Conservation (phyloP, 2,888 invertebrate species). For the Epinotia brunnichana region DNA sequence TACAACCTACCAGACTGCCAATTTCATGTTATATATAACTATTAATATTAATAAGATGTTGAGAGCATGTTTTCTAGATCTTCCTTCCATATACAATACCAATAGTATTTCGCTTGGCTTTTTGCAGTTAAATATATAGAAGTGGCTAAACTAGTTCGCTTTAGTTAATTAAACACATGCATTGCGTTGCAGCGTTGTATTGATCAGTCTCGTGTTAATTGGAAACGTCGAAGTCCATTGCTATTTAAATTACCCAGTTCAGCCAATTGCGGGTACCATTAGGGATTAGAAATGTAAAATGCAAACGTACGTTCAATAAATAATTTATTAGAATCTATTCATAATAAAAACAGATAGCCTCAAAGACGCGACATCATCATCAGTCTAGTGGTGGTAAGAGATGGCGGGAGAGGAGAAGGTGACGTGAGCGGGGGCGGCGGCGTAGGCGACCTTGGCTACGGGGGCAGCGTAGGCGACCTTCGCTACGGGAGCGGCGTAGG, state of each 20-base stretch:
- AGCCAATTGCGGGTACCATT: conserved; percentile 27
- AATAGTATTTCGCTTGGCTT: background rate
- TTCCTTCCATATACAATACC: background rate
- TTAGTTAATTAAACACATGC: background rate
- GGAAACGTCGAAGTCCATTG: conserved; percentile 33
- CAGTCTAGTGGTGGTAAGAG: conserved; percentile 71
- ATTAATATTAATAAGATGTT: background rate
- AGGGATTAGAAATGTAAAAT: conserved; percentile 23
- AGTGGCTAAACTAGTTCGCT: background rate
- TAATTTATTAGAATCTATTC: conserved; percentile 57
- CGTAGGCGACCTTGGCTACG: conserved; percentile 55
- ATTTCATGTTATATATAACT: background rate
- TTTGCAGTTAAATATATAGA: background rate
- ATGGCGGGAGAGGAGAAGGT: conserved; percentile 70
- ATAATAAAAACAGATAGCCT: conserved; percentile 53
- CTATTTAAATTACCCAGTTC: conserved; percentile 35
- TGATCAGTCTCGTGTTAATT: conserved; percentile 34
- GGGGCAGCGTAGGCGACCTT: conserved; percentile 55
- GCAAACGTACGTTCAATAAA: conserved; percentile 54
- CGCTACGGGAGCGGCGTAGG: conserved; percentile 53
- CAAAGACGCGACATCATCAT: conserved; percentile 25
- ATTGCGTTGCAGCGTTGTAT: conserved; percentile 8
- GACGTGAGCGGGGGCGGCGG: conserved; percentile 61
- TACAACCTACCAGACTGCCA: no score
- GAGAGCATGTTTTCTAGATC: background rate